Conservation (phyloP, 2,797 vertebrate genomes). For the Crenuchus spilurus region DNA sequence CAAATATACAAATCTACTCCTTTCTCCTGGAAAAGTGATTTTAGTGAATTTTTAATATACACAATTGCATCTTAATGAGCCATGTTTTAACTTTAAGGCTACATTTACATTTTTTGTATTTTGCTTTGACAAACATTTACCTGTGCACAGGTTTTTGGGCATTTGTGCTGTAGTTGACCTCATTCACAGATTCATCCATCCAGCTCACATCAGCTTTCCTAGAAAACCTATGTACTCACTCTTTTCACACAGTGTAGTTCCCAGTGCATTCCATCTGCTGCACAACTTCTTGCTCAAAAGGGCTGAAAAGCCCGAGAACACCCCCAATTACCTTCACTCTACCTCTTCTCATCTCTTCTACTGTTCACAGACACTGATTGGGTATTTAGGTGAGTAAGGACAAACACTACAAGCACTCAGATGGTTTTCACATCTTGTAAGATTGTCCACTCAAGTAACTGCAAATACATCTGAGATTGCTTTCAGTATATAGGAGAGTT, state of each 20-base stretch:
- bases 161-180: neutral
- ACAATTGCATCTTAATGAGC: too few relatives aligned
- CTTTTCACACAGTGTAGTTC: constrained; percentile 20
- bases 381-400: constrained; percentile 50
- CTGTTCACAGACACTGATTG: constrained; percentile 42
- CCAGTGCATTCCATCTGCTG: constrained; percentile 31
- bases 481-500: neutral
- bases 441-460: constrained; percentile 22
- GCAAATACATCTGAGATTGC: constrained; percentile 26
- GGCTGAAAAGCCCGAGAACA: constrained; percentile 37
- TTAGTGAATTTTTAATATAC: too few relatives aligned
- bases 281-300: constrained; percentile 10
- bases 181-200: neutral
- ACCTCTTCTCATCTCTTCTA: constrained; percentile 35
- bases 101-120: neutral
- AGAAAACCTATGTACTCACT: neutral
- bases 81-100: neutral
- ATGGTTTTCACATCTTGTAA: constrained; percentile 36
- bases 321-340: constrained; percentile 37
- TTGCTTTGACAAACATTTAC: neutral
- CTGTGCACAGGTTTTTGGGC: neutral
- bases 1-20: too few relatives aligned
- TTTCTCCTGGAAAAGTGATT: too few relatives aligned
- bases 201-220: neutral
- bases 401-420: constrained; percentile 32